Evolutionary conservation across 2,888 invertebrate species (phyloP).

Genomic region (Leptinotarsa tumamoca): DNA sequence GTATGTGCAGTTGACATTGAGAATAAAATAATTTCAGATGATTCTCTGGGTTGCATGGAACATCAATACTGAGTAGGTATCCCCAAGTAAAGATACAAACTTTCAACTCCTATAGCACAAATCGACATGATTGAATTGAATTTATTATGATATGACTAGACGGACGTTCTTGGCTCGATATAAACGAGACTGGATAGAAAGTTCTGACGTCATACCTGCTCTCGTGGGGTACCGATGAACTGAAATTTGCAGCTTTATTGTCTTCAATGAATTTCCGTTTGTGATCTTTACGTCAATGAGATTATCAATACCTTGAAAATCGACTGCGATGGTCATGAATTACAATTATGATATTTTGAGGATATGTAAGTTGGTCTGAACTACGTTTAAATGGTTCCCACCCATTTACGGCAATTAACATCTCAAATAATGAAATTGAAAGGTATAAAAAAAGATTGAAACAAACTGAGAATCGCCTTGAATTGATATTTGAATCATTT

Average conservation of each 20-base stretch:
- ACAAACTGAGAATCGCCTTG: no score
- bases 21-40: not conserved
- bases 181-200: conserved; percentile 5
- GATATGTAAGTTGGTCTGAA: no score
- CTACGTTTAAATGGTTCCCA: no score
- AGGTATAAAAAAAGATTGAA: no score
- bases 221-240: not conserved
- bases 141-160: not conserved
- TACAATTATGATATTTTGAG: no score
- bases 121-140: not conserved
- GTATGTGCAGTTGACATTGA: not conserved
- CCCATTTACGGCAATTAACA: no score
- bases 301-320: no score
- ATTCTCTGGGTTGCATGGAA: not conserved
- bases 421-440: no score
- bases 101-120: not conserved
- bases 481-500: no score
- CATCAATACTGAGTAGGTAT: not conserved
- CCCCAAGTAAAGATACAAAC: not conserved
- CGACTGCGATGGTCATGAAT: no score
- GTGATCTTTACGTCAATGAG: no score
- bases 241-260: not conserved
- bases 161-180: not conserved
- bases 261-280: not conserved
- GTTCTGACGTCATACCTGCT: conserved; percentile 12